These are phyloP conservation scores for Melanotaenia duboulayi DNA, from an alignment of 2,113 vertebrate genomes.

Conservation along the genomic window DNA sequence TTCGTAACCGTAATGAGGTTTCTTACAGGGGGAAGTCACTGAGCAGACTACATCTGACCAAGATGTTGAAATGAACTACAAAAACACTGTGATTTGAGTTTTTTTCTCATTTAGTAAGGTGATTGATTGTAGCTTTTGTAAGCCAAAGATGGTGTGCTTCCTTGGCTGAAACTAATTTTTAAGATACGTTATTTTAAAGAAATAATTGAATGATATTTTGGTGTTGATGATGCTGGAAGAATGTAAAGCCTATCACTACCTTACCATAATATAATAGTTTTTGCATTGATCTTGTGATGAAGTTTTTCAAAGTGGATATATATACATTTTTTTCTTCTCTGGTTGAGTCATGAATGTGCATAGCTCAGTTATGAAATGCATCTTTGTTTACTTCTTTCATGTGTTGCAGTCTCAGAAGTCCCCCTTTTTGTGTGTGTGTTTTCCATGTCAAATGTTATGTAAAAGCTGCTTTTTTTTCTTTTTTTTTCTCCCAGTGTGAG, in stretches of 20 bases:
- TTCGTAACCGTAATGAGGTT: neutral
- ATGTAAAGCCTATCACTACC: too few relatives aligned
- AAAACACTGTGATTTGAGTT: neutral
- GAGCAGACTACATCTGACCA: neutral
- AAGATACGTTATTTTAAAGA: neutral
- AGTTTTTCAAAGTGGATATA: too few relatives aligned
- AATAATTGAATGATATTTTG: too few relatives aligned
- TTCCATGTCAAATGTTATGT: neutral
- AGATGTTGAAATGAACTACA: slow-evolving; percentile 33
- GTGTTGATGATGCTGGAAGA: too few relatives aligned
- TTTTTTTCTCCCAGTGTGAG: too few relatives aligned
- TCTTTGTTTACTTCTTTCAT: neutral
- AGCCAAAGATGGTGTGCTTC: neutral
- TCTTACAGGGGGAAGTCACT: neutral
- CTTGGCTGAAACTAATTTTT: neutral
- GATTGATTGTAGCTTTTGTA: neutral
- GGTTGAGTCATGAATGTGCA: neutral
- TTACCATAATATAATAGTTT: too few relatives aligned
- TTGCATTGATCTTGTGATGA: too few relatives aligned
- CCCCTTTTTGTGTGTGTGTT: neutral
- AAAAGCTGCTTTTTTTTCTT: neutral
- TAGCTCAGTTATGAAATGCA: neutral
- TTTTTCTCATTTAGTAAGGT: neutral
- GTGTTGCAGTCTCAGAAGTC: neutral
- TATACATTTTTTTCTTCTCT: too few relatives aligned